Base-by-base conservation (phyloP, 2,113 vertebrate genomes). In the Callocephalon fimbriatum region DNA sequence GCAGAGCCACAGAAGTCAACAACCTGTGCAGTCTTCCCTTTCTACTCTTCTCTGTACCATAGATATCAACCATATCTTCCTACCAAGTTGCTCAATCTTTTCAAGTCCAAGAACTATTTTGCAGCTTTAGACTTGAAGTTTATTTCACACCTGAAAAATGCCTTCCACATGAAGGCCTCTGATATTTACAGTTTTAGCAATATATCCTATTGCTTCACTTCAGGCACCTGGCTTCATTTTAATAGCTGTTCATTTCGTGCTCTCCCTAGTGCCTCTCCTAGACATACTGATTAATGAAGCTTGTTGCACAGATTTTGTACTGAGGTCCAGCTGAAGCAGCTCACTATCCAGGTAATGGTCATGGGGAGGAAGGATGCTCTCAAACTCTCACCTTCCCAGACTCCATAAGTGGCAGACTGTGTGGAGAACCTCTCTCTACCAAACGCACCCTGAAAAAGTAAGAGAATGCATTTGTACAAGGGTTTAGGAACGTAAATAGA, bases 341-440 rank as follows among this genome's bases (percentile, higher is more conserved):
- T 88, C 63, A 50, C 22, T 5, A 7, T 32, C 45, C 9, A 63
- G 42, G 16, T 18, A 38, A 58, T 6, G 35, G 47, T 38, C 35
- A 48, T 19, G 15, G 78, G n/a, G n/a, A 80, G 44, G 77, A 86
- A 87, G 53, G 75, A 84, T 7, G 35, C 32, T 75, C 44, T 63
- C 47, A 53, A 3, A n/a, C 74, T 40, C 82, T 80, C 97, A 99
- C 99, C 99, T 99, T 99, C 71, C 99, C 99, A 90, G 99, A 99
- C 88, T 99, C 99, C 98, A 99, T 99, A 86, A 99, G 95, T 0
- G 99, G 99, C 81, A 99, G 97, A 90, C 99, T 99, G 97, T 99
- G 99, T 3, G 99, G 99, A 37, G 99, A 99, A 35, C 99, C 99
- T 94, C 99, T 99, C 97, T 99, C 99, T 32, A 99, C 99, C 76